Conservation (phyloP, 2,888 invertebrate species). For the Diarsia brunnea region DNA sequence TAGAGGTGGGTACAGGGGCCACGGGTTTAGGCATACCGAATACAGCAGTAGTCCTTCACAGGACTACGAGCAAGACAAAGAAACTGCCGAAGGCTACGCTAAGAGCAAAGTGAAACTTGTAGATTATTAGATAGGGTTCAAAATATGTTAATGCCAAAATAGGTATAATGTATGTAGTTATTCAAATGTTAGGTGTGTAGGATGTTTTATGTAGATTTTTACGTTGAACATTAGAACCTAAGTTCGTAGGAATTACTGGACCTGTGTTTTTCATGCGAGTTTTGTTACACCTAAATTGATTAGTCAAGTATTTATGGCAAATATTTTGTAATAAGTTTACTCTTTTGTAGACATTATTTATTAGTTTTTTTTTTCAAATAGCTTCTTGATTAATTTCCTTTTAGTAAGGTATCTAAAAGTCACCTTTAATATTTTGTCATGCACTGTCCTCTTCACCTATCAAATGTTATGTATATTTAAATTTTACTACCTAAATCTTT, state of each 20-base stretch:
- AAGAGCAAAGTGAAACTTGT: conserved; percentile 85
- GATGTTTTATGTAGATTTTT: conserved; percentile 56
- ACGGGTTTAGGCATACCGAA: conserved; percentile 64
- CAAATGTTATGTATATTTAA: conserved; percentile 23
- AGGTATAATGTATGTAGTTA: conserved; percentile 54
- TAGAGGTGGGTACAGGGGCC: conserved; percentile 76
- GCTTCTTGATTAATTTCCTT: background rate
- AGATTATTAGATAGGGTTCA: conserved; percentile 78
- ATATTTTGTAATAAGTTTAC: conserved; percentile 30
- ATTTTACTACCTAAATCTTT: conserved; percentile 27
- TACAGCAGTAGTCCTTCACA: conserved; percentile 63
- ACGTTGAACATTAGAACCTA: conserved; percentile 57
- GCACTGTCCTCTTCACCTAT: conserved; percentile 20
- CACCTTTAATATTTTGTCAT: conserved; percentile 11
- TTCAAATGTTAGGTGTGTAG: conserved; percentile 58
- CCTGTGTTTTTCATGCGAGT: conserved; percentile 19
- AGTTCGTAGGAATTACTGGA: conserved; percentile 34
- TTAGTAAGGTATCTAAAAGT: conserved; percentile 9
- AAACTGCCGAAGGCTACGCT: conserved; percentile 54
- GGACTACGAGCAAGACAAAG: conserved; percentile 60
- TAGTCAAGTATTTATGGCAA: conserved; percentile 27
- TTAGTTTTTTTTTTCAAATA: background rate
- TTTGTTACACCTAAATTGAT: conserved; percentile 30
- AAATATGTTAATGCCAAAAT: conserved; percentile 70
- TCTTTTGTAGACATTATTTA: conserved; percentile 31